A percentile compares a stretch with the other conserved stretches of the same genome.
These are phyloP conservation scores for Podarcis muralis DNA, from an alignment of 2,113 vertebrate species.

Conservation along the genomic window DNA sequence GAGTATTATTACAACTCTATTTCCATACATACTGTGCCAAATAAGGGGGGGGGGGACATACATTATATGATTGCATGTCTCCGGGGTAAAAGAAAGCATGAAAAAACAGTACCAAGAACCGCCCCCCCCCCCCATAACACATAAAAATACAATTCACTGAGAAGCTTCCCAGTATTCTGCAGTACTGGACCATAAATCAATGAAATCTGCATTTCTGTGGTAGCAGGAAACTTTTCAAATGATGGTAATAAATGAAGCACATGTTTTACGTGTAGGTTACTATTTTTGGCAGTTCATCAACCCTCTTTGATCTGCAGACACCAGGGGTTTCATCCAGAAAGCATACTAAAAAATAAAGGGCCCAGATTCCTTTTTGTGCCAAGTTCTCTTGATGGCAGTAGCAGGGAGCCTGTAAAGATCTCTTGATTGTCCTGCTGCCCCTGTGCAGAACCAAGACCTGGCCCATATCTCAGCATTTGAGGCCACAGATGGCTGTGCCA, in stretches of 20 bases:
- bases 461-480: not conserved
- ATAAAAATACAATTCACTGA: constrained; percentile 68
- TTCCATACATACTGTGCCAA: constrained; percentile 31
- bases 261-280: constrained; percentile 74
- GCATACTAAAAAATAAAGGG: constrained; percentile 67
- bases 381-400: constrained; percentile 53
- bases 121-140: constrained; percentile 47
- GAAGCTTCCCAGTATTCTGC: constrained; percentile 55
- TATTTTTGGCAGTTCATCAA: constrained; percentile 75
- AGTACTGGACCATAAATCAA: constrained; percentile 69
- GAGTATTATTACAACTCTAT: constrained; percentile 40
- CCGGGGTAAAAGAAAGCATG: constrained; percentile 28
- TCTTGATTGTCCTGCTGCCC: not conserved
- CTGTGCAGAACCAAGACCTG: constrained; percentile 14
- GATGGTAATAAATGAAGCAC: constrained; percentile 73
- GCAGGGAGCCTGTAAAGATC: constrained; percentile 42
- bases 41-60: constrained; percentile 34
- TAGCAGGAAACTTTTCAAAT: constrained; percentile 76
- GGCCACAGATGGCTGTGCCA: not conserved
- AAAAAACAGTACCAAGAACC: constrained; percentile 50
- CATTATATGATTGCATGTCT: constrained; percentile 50
- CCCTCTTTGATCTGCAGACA: constrained; percentile 69
- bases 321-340: constrained; percentile 65
- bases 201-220: constrained; percentile 74
- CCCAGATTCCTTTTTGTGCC: constrained; percentile 55